Conservation (phyloP, 2,113 vertebrate genomes). For the Pelmatolapia mariae region DNA sequence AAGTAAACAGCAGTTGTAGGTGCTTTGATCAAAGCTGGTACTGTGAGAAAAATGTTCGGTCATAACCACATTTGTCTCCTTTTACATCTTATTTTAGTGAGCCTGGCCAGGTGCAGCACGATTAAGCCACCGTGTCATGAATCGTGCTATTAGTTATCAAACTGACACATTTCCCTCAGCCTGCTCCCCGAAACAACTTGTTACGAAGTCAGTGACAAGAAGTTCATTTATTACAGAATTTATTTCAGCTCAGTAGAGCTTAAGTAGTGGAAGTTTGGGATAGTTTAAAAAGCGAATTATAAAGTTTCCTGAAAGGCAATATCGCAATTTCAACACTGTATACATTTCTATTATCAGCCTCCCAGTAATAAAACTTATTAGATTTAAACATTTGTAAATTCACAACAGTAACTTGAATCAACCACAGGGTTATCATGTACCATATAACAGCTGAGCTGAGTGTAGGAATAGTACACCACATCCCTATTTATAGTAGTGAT, state of each 20-base stretch:
- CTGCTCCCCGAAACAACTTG: background rate
- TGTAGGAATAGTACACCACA: background rate
- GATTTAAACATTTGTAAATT: background rate
- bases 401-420: background rate
- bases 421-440: background rate
- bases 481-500: conserved; percentile 37
- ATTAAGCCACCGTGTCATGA: background rate
- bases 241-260: background rate
- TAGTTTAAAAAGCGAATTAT: background rate
- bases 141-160: background rate
- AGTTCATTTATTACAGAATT: conserved; percentile 5
- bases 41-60: background rate
- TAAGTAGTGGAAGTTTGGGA: background rate
- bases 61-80: background rate
- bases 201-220: background rate
- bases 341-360: background rate
- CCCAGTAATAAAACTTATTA: background rate
- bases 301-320: background rate
- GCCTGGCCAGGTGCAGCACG: background rate
- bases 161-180: background rate
- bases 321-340: background rate
- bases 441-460: background rate
- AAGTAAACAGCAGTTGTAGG: background rate
- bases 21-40: background rate
- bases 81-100: background rate